A percentile compares a stretch with the other conserved stretches of the same genome.
These are phyloP conservation scores for Anhinga anhinga DNA, from an alignment of 2,113 vertebrate genomes.

Conservation along the genomic window DNA sequence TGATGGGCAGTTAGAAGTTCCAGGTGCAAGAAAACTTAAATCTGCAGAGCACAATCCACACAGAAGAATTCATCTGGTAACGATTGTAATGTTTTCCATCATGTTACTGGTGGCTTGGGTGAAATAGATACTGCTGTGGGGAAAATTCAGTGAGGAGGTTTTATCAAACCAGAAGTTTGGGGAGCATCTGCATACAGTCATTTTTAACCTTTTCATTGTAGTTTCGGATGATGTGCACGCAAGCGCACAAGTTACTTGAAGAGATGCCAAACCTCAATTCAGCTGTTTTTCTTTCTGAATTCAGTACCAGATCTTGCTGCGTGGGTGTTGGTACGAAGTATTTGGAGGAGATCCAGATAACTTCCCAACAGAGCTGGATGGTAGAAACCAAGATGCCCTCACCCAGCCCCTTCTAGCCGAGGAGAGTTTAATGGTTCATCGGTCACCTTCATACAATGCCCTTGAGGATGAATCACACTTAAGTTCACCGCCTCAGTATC, in stretches of 20 bases:
- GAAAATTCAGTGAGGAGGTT: accelerated
- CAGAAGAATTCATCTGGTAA: background rate
- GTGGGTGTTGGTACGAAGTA: constrained; percentile 91
- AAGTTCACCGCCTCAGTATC: constrained; percentile 74
- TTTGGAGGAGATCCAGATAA: constrained; percentile 88
- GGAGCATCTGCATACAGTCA: background rate
- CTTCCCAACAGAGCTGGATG: constrained; percentile 88
- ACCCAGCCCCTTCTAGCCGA: constrained; percentile 89
- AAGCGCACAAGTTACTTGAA: background rate
- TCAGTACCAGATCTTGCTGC: constrained; percentile 93
- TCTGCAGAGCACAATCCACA: background rate
- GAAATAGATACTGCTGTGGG: background rate
- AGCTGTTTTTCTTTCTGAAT: background rate
- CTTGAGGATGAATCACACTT: constrained; percentile 77
- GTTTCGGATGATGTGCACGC: background rate
- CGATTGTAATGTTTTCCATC: background rate
- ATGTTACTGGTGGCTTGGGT: background rate
- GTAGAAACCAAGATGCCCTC: constrained; percentile 75
- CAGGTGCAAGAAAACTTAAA: background rate
- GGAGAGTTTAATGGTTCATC: constrained; percentile 83
- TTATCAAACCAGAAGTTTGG: background rate
- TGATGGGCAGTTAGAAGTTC: background rate
- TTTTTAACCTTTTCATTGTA: background rate
- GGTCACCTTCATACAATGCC: constrained; percentile 83
- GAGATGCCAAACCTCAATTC: background rate